Base-by-base conservation (phyloP, 1,140 invertebrate species). In the Liolophura sinensis region DNA sequence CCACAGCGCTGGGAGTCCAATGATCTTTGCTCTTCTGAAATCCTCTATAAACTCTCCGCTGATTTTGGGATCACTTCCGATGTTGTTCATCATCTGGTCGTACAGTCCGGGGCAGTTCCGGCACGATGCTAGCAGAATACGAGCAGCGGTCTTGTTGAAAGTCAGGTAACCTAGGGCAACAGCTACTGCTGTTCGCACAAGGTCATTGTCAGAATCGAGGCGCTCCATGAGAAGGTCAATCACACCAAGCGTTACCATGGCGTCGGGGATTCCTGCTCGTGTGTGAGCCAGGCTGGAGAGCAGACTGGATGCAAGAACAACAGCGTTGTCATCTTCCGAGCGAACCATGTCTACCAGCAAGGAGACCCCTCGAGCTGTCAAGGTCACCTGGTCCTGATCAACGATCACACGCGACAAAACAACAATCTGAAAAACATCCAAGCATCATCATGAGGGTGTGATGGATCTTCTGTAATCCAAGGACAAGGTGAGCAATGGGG, bases 131-230 rank as follows among this genome's bases (percentile, higher is more conserved):
- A 85, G 74, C 25, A 85, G 64, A 22, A 74, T 64, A 18, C 84
- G 65, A 5, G 78, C 76, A 11, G 82, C 84, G 1, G 83, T 84
- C 56, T 75, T 74, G 71, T 85, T 85, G 67, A 79, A 85, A 6
- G 82, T 81, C 57, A 85, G 67, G 67, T 84, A 85, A 25, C 83
- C 84, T 25, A 85, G 70, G n/a, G 82, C 77, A 51, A 84, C 76
- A 0, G 83, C 81, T 31, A 74, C 74, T 15, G 78, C 71, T 62
- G 68, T 76, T 14, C 80, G 68, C 18, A 84, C 79, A 65, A 76
- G 77, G 16, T 81, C 78, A 68, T 80, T 82, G 0, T 27, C 47
- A 12, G 78, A 79, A 20, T 70, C 67, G 12, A 84, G 67, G 22
- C 73, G 67, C 4, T 73, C 71, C 11, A 83, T 73, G 1, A 85